Percentiles rank a stretch among this genome's conserved stretches.
phyloP scores from a whole-genome alignment of 2,797 vertebrate genomes.

The Scyliorhinus canicula region DNA sequence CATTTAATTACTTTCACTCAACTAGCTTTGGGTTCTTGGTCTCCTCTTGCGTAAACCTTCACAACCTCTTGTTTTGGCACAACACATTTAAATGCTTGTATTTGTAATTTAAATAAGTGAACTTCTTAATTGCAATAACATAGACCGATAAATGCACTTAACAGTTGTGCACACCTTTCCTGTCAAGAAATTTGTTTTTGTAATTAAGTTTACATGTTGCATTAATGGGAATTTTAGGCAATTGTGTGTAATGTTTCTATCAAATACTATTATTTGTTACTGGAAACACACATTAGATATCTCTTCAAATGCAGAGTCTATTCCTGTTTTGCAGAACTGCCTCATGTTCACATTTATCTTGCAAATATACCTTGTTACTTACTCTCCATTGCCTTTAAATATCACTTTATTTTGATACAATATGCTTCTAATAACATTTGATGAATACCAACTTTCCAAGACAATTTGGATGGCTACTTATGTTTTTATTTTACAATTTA shows the following conservation, averaged over 20 bases:
- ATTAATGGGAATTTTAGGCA: conserved; percentile 28
- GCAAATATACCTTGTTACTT: conserved; percentile 35
- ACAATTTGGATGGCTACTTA: conserved; percentile 45
- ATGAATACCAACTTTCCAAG: conserved; percentile 42
- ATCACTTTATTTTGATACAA: conserved; percentile 44
- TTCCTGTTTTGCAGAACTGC: neutral
- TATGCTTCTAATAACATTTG: conserved; percentile 42
- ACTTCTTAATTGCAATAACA: conserved; percentile 45
- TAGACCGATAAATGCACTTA: conserved; percentile 51
- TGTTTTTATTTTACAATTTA: conserved; percentile 48
- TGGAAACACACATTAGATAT: conserved; percentile 6
- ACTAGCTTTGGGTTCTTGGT: conserved; percentile 39
- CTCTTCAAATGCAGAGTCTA: neutral
- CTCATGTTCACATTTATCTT: conserved; percentile 24
- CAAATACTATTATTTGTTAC: neutral
- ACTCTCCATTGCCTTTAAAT: conserved; percentile 36
- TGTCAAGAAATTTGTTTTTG: neutral
- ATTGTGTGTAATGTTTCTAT: neutral
- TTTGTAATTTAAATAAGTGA: conserved; percentile 45
- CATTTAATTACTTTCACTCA: conserved; percentile 39
- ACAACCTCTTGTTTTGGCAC: conserved; percentile 41
- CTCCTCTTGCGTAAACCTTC: conserved; percentile 35
- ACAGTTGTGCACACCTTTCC: conserved; percentile 35
- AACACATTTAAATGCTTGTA: conserved; percentile 47
- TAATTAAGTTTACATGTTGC: neutral